Percentiles rank a stretch among this genome's conserved stretches.
phyloP scores from a whole-genome alignment of 2,888 invertebrate species.

The Philhelius pedissequus region DNA sequence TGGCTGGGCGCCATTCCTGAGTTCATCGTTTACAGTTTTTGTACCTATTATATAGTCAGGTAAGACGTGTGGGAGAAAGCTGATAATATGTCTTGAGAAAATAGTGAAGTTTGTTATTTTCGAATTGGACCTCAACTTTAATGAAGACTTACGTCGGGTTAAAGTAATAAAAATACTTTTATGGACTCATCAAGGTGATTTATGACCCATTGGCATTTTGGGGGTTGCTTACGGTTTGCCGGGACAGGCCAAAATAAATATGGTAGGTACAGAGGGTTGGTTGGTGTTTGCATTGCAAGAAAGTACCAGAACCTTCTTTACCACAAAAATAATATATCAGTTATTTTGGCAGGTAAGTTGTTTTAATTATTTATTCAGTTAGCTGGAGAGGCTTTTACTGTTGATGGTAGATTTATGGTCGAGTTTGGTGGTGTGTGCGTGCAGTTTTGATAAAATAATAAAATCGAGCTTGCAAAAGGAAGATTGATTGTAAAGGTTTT shows the following conservation, averaged over 20 bases:
- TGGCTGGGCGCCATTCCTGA: background rate
- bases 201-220: constrained; percentile 34
- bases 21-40: constrained; percentile 41
- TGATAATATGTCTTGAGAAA: constrained; percentile 9
- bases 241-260: background rate
- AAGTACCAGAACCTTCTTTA: background rate
- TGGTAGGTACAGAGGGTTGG: background rate
- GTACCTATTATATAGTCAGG: constrained; percentile 29
- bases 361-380: constrained; percentile 68
- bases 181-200: constrained; percentile 67
- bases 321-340: constrained; percentile 56
- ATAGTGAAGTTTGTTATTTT: constrained; percentile 61
- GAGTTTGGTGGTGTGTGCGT: constrained; percentile 28
- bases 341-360: constrained; percentile 60
- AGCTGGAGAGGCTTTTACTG: constrained; percentile 42
- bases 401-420: constrained; percentile 57
- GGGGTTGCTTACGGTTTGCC: background rate
- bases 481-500: constrained; percentile 49
- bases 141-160: constrained; percentile 67
- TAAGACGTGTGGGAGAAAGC: background rate
- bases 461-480: constrained; percentile 32
- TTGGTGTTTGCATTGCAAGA: constrained; percentile 12
- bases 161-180: constrained; percentile 68
- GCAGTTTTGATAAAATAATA: constrained; percentile 56
- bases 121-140: constrained; percentile 64